Evolutionary conservation across 2,113 vertebrate genomes (phyloP), one percentile per base, ranked within the genome.

Genomic region (Verasper variegatus): DNA sequence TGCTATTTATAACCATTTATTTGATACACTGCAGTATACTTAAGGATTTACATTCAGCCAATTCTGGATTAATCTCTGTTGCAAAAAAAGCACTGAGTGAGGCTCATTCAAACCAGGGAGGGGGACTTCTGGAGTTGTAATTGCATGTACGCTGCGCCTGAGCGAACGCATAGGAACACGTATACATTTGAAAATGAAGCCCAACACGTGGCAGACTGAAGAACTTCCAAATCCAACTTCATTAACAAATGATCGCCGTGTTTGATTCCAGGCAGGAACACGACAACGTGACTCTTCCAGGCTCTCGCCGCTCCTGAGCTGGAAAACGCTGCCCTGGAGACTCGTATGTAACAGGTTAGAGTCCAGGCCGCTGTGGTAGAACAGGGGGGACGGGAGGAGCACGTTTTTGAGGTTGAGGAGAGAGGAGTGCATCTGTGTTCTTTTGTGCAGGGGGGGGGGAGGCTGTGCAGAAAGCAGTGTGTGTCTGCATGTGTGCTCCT

Each of bases 1-100:
- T 66, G 66, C 83, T 88, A 90, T 92, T 92, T 91, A 80, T 92
- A 92, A 86, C 86, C 52, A 76, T 88, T 76, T 77, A 90, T 92
- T 82, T 88, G 84, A 86, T 85, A 89, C 35, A 63, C 56, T 62
- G 59, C 69, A 72, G 83, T 87, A 83, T 90, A 83, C 84, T 87
- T 89, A 86, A 80, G 83, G 72, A 74, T 86, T 89, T 86, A 82
- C 82, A 87, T 87, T 88, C 59, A 75, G 80, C 82, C 74, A 60
- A 85, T 89, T 87, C 82, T 80, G 80, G 86, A 91, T 92, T 73
- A 77, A 90, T 91, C 85, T 71, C 77, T 92, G 86, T 87, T 85
- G 79, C 91, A 87, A 85, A 83, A 83, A 91, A 89, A 76, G 79
- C 76, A 85, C 71, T 86, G 89, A 14, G 81, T 86, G 82, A 92